phyloP scores from a whole-genome alignment of 92 coral and sea anemone genomes.

The Actinernus sp. region DNA sequence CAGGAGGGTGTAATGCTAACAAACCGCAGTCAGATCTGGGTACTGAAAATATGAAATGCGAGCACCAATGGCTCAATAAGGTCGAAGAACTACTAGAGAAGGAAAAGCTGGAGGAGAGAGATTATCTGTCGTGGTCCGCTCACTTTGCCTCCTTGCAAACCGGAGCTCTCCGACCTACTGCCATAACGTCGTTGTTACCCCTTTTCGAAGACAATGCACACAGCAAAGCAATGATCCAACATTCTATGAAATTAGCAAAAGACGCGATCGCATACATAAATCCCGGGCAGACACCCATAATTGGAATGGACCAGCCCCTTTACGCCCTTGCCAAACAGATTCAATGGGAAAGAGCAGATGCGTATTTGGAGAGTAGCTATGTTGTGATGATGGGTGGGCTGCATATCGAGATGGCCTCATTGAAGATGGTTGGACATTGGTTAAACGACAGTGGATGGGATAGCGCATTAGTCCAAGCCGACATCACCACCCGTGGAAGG shows the following conservation, averaged over 20 bases:
- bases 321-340: conserved; percentile 67
- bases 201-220: conserved; percentile 46
- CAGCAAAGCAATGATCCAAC: conserved; percentile 58
- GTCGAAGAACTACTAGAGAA: conserved; percentile 14
- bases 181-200: conserved; percentile 18
- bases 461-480: too few species aligned
- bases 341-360: conserved; percentile 27
- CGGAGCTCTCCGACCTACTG: conserved; percentile 6
- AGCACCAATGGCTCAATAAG: conserved; percentile 15
- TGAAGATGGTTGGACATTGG: conserved; percentile 36
- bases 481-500: too few species aligned
- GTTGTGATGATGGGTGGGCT: conserved; percentile 56
- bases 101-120: conserved; percentile 20
- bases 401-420: not conserved
- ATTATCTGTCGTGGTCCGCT: conserved; percentile 33
- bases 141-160: conserved; percentile 30
- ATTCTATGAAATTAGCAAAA: conserved; percentile 47
- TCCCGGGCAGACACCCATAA: conserved; percentile 40
- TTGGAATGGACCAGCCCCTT: conserved; percentile 48
- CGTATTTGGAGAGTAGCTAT: conserved; percentile 28
- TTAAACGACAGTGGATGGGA: conserved; percentile 44
- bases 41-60: conserved; percentile 11
- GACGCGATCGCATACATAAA: conserved; percentile 26
- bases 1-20: not conserved
- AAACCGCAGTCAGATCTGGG: conserved; percentile 8